Conservation (phyloP, 2,797 vertebrate species). For the Vultur gryphus region DNA sequence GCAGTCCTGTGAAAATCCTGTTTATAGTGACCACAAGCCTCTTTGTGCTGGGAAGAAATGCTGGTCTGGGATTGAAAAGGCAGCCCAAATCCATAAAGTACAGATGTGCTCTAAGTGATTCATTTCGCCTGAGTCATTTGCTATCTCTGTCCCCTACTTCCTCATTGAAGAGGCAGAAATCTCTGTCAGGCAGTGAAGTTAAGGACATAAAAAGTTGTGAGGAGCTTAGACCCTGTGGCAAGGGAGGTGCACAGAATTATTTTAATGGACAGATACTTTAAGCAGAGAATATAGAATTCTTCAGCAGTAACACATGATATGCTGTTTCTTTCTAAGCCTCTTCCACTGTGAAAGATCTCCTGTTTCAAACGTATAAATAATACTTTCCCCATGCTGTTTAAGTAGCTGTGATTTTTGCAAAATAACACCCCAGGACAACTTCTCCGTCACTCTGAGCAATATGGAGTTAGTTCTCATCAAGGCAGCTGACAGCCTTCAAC, state of each 20-base stretch:
- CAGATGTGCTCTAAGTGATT: neutral
- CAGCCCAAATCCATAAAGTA: neutral
- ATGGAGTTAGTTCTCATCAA: neutral
- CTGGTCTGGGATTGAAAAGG: neutral
- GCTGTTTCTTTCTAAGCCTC: neutral
- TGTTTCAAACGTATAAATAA: neutral
- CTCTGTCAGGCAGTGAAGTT: neutral
- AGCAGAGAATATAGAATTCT: neutral
- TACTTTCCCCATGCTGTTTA: neutral
- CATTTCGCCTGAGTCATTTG: fast-evolving
- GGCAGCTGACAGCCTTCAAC: neutral
- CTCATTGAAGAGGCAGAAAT: neutral
- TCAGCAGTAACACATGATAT: fast-evolving
- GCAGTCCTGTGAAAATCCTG: neutral
- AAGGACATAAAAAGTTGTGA: neutral
- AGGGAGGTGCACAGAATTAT: neutral
- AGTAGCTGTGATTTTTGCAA: neutral
- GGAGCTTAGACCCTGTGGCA: neutral
- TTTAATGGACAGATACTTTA: neutral
- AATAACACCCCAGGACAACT: neutral
- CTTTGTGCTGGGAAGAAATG: neutral
- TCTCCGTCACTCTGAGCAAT: neutral
- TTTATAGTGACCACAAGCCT: neutral
- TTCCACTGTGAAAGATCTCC: neutral
- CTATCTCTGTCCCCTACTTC: neutral